Evolutionary conservation across 2,888 invertebrate genomes (phyloP).

Genomic region (Melanostoma scalare): DNA sequence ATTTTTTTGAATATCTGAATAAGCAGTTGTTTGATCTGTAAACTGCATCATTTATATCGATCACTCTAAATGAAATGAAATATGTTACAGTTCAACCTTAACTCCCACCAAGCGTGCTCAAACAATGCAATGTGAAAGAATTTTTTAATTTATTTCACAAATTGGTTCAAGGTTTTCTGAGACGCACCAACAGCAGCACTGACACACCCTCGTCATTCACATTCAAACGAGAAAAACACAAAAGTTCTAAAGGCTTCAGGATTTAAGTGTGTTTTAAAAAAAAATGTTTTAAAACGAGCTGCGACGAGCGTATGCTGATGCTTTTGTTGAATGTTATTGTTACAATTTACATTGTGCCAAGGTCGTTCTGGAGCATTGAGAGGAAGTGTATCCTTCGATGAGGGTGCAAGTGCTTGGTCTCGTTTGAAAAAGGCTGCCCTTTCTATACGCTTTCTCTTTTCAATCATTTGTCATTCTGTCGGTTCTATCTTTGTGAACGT

Average conservation of each 20-base stretch:
- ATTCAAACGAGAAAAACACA: not conserved
- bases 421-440: slow-evolving; percentile 33
- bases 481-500: slow-evolving; percentile 24
- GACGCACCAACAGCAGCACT: slow-evolving; percentile 4
- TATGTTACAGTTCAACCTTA: slow-evolving; percentile 16
- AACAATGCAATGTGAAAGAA: slow-evolving; percentile 76
- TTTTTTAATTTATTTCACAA: slow-evolving; percentile 81
- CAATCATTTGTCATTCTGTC: slow-evolving; percentile 68
- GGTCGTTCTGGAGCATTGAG: slow-evolving; percentile 46
- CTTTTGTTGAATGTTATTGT: slow-evolving; percentile 34
- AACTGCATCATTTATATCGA: slow-evolving; percentile 59
- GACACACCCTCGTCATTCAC: not conserved
- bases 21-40: slow-evolving; percentile 3
- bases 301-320: slow-evolving; percentile 23
- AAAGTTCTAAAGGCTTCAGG: slow-evolving; percentile 9
- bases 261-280: slow-evolving; percentile 32
- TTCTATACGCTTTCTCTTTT: slow-evolving; percentile 45
- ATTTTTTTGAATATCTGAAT: too few relatives aligned
- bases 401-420: slow-evolving; percentile 23
- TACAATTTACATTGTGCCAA: slow-evolving; percentile 49
- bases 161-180: slow-evolving; percentile 79
- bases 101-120: slow-evolving; percentile 15
- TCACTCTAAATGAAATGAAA: slow-evolving; percentile 52
- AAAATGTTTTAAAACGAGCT: slow-evolving; percentile 17
- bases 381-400: slow-evolving; percentile 11